These are phyloP conservation scores for Lophotriccus pileatus DNA, from an alignment of 2,797 vertebrate genomes.

Conservation along the genomic window DNA sequence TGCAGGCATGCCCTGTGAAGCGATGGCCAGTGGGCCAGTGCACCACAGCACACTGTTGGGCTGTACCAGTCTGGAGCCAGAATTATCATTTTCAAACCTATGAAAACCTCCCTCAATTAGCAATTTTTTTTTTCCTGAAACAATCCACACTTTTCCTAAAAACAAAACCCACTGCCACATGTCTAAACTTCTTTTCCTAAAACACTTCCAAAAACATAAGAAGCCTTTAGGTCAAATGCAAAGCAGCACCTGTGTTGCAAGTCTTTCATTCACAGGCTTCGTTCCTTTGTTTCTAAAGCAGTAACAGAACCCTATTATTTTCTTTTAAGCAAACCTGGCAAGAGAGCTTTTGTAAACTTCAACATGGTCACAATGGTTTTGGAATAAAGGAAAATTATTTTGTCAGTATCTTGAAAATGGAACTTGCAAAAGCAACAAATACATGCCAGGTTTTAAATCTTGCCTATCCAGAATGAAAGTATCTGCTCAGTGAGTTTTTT, in stretches of 20 bases:
- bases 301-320: neutral
- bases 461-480: neutral
- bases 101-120: neutral
- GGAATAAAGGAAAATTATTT: neutral
- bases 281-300: neutral
- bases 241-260: fast-evolving
- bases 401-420: neutral
- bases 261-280: neutral
- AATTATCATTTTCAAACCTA: neutral
- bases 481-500: neutral
- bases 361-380: neutral
- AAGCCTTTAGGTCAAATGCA: neutral
- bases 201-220: neutral
- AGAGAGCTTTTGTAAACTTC: slow-evolving; percentile 7
- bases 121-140: neutral
- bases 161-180: neutral
- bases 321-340: neutral
- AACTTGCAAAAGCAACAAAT: neutral
- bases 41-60: neutral
- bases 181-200: neutral
- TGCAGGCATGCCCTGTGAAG: neutral
- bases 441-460: fast-evolving
- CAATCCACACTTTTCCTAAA: neutral
- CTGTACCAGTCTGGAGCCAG: neutral
- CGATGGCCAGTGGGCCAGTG: neutral